Conservation (phyloP, 1,140 invertebrate species). For the Calosoma granatense region DNA sequence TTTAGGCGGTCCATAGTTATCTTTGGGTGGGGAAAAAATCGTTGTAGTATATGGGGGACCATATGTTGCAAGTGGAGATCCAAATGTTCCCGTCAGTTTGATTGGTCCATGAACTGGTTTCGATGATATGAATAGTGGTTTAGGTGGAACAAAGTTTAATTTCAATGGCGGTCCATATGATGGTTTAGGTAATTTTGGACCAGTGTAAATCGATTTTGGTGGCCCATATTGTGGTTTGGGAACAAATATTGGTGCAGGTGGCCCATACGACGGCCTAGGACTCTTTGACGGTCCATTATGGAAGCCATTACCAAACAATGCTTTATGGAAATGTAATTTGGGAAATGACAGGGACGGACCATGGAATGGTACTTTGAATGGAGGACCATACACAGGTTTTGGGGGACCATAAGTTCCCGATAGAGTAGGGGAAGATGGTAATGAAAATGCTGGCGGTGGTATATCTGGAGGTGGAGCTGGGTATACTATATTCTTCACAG, state of each 20-base stretch:
- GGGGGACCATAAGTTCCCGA: conserved; percentile 27
- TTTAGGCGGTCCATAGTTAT: conserved; percentile 36
- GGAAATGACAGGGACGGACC: conserved; percentile 16
- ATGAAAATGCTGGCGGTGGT: conserved; percentile 26
- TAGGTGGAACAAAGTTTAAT: conserved; percentile 32
- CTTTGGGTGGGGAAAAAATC: conserved; percentile 34
- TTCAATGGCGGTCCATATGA: conserved; percentile 32
- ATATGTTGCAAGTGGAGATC: conserved; percentile 22
- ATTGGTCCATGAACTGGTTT: conserved; percentile 35
- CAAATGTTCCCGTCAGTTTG: conserved; percentile 24
- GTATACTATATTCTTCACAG: conserved; percentile 35
- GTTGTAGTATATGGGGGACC: conserved; percentile 20
- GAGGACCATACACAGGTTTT: conserved; percentile 27
- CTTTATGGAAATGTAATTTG: background rate
- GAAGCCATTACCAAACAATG: background rate
- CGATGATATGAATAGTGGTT: conserved; percentile 27
- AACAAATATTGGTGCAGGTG: conserved; percentile 12
- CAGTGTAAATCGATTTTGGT: conserved; percentile 35
- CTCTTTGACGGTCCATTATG: background rate
- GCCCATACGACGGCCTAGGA: conserved; percentile 18
- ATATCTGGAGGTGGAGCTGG: conserved; percentile 37
- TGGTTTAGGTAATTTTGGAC: conserved; percentile 36
- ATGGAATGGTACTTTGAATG: conserved; percentile 24
- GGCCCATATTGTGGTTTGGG: conserved; percentile 25
- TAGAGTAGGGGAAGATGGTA: conserved; percentile 5